A percentile compares a stretch with the other conserved stretches of the same genome.
Conservation (phyloP, 2,888 invertebrate species). For the Ommatoiulus sabulosus region DNA sequence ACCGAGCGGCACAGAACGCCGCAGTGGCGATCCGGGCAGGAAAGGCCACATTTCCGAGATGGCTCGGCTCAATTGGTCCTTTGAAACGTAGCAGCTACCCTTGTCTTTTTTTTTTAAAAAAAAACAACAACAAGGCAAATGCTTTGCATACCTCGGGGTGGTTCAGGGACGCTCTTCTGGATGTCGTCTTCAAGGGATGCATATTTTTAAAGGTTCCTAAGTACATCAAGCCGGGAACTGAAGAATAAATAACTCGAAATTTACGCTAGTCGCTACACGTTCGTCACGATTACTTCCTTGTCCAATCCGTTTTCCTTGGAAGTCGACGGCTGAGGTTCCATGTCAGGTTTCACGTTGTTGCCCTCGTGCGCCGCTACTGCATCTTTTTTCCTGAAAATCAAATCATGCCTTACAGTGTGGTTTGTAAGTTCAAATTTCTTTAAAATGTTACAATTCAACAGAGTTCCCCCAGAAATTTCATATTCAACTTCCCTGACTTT, state of each 20-base stretch:
- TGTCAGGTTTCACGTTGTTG: background rate
- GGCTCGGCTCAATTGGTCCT: background rate
- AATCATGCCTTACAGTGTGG: background rate
- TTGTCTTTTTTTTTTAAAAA: background rate
- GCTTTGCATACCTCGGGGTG: background rate
- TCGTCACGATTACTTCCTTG: constrained; percentile 32
- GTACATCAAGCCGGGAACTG: constrained; percentile 3
- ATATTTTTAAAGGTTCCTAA: background rate
- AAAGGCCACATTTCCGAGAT: background rate
- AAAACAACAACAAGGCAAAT: background rate
- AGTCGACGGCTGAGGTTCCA: constrained; percentile 53
- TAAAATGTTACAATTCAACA: no score
- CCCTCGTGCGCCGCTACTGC: background rate
- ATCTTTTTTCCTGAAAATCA: constrained; percentile 25
- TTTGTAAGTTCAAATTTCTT: no score
- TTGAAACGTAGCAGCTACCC: background rate
- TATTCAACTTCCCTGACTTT: no score
- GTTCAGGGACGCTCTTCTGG: background rate
- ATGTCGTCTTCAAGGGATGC: background rate
- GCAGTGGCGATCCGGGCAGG: background rate
- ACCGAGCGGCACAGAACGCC: background rate
- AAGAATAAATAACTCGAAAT: background rate
- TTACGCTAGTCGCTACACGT: constrained; percentile 26
- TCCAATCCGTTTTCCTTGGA: constrained; percentile 52
- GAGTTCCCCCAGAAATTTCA: no score